Percentiles rank a stretch among this genome's conserved stretches.
Conservation (phyloP, 1,140 invertebrate genomes). For the Brachionus sp. region DNA sequence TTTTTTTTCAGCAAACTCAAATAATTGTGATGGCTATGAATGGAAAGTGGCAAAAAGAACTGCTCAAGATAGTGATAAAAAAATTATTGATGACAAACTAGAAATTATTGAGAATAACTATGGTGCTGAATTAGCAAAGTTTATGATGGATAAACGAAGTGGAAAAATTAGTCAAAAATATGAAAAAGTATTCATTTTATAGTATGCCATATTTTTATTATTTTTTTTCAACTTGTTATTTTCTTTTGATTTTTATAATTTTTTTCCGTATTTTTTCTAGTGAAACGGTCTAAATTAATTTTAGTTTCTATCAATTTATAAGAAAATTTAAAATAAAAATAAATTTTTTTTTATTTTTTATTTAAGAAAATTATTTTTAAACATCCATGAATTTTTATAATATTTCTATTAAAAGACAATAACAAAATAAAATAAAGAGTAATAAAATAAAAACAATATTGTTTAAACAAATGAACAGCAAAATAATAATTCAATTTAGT, state of each 20-base stretch:
- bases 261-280: no score
- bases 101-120: neutral
- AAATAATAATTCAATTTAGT: no score
- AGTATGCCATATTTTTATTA: neutral
- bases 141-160: conserved; percentile 13
- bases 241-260: neutral
- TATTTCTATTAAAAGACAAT: no score
- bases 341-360: no score
- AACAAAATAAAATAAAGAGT: no score
- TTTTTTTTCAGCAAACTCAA: neutral
- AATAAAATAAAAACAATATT: no score
- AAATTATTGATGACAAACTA: conserved; percentile 7
- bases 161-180: conserved; percentile 17
- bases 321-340: no score
- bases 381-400: no score
- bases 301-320: no score
- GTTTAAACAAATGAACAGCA: no score
- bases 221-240: neutral
- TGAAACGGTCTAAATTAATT: no score
- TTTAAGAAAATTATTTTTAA: no score
- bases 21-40: neutral
- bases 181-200: conserved; percentile 45
- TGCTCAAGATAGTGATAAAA: neutral
- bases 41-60: neutral
- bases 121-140: neutral